Conservation (phyloP, 2,888 invertebrate species). For the Protophormia terraenovae region DNA sequence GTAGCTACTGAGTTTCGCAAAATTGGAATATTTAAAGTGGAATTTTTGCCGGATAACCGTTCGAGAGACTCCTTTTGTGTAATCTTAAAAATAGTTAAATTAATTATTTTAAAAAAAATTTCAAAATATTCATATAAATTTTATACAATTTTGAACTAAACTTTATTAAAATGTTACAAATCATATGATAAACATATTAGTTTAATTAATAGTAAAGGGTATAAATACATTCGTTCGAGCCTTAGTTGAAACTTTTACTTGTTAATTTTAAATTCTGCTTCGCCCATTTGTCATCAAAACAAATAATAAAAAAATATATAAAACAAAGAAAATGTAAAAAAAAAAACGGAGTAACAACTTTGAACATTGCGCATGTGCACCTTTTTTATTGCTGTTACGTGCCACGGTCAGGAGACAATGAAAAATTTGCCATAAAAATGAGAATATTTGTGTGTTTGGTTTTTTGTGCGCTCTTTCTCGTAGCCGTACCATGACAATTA, state of each 20-base stretch:
- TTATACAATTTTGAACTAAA: no score
- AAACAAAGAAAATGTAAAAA: background rate
- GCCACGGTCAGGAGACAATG: slow-evolving; percentile 70
- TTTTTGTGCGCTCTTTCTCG: slow-evolving; percentile 32
- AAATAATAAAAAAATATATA: slow-evolving; percentile 41
- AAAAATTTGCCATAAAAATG: slow-evolving; percentile 78
- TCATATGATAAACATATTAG: background rate
- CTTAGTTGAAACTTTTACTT: slow-evolving; percentile 23
- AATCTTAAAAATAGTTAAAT: no score
- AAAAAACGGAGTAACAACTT: slow-evolving; percentile 48
- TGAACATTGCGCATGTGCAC: slow-evolving; percentile 73
- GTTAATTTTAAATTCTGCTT: slow-evolving; percentile 44
- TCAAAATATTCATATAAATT: no score
- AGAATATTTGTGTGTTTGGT: slow-evolving; percentile 57
- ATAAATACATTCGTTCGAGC: background rate
- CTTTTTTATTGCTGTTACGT: slow-evolving; percentile 79
- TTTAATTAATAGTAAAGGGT: background rate
- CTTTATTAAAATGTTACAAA: background rate
- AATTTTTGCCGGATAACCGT: no score
- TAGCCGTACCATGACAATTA: slow-evolving; percentile 35
- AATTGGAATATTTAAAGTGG: no score
- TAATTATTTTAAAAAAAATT: no score
- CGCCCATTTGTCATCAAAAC: slow-evolving; percentile 68
- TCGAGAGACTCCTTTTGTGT: no score
- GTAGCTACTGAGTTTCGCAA: no score